Base-by-base conservation (phyloP, 2,888 invertebrate species). In the Luperina testacea region DNA sequence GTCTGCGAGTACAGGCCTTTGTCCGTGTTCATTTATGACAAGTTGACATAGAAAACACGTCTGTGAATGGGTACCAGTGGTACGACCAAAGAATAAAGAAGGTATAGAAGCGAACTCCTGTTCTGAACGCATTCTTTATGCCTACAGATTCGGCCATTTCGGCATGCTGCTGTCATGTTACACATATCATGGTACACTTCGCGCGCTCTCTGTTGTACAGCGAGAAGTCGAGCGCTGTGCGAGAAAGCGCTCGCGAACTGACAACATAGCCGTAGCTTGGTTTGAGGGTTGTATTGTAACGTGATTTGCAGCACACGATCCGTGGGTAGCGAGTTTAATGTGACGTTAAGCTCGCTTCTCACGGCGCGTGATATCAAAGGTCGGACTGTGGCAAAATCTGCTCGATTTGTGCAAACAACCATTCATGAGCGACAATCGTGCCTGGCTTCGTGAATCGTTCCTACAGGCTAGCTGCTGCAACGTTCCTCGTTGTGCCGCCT, bases 1-100 rank as follows among this genome's bases (percentile, higher is more conserved):
- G 17, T 63, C n/a, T 69, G n/a, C 32, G 24, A 61, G 48, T 72
- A 77, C 69, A 9, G 32, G 71, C 32, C 75, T 68, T 85, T 85
- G 82, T 82, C 68, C 67, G 57, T 76, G 75, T 57, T 75, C 70
- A 76, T 69, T 27, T 82, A 68, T 75, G 82, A 82, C 72, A 72
- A 79, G 69, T 70, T 64, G 72, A 67, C 69, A 76, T 73, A 72
- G 77, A 59, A 59, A 61, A 42, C 20, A 38, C 27, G 45, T 42
- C 45, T 20, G 70, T 71, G 73, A 80, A 80, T 63, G 63, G 53
- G 63, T 48, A 74, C 81, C 68, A 80, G 57, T 57, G 81, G 74
- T 80, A 69, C 68, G 48, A 42, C 48, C 63, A 20, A 69, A 80
- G 80, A 75, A 6, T 81, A 20, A 15, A 15, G 45, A 69, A 57